Conservation (phyloP, 64 coral and sea anemone genomes). For the Stylophora pistillata region DNA sequence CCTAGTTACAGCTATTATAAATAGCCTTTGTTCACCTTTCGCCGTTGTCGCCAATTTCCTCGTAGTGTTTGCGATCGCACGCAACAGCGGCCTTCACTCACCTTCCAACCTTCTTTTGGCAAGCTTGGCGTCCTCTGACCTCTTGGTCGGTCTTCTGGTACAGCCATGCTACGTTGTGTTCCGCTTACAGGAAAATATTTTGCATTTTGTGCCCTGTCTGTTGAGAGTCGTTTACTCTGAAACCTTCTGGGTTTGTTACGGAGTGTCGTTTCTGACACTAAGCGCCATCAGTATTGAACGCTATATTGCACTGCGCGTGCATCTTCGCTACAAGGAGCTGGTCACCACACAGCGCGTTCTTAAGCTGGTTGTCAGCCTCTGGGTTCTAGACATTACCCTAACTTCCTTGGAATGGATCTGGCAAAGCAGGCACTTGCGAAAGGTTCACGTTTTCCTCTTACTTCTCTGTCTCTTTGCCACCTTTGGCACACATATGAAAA, state of each 20-base stretch:
- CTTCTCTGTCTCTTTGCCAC: slow-evolving; percentile 49
- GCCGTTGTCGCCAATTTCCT: slow-evolving; percentile 67
- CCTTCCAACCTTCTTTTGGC: slow-evolving; percentile 80
- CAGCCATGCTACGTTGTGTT: slow-evolving; percentile 77
- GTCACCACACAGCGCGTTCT: slow-evolving; percentile 48
- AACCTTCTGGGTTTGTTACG: slow-evolving; percentile 92
- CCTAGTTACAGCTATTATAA: slow-evolving; percentile 69
- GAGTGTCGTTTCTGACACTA: slow-evolving; percentile 66
- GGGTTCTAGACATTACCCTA: slow-evolving; percentile 48
- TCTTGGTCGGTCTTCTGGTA: slow-evolving; percentile 68
- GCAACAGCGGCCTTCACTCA: slow-evolving; percentile 39
- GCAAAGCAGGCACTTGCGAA: slow-evolving; percentile 42
- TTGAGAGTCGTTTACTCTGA: slow-evolving; percentile 81
- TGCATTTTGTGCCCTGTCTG: slow-evolving; percentile 60
- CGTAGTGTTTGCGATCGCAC: slow-evolving; percentile 56
- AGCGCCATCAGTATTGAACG: slow-evolving; percentile 82
- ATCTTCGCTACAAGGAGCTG: slow-evolving; percentile 66
- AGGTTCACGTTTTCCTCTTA: slow-evolving; percentile 39
- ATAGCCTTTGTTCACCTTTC: slow-evolving; percentile 55
- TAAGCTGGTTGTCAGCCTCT: slow-evolving; percentile 18
- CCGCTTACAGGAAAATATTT: slow-evolving; percentile 59
- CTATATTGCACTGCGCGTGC: slow-evolving; percentile 45
- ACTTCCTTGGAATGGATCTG: slow-evolving; percentile 32
- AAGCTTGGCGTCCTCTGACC: slow-evolving; percentile 71
- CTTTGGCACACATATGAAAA: slow-evolving; percentile 40